Base-by-base conservation (phyloP, 2,888 invertebrate species). In the Nomada fucata region DNA sequence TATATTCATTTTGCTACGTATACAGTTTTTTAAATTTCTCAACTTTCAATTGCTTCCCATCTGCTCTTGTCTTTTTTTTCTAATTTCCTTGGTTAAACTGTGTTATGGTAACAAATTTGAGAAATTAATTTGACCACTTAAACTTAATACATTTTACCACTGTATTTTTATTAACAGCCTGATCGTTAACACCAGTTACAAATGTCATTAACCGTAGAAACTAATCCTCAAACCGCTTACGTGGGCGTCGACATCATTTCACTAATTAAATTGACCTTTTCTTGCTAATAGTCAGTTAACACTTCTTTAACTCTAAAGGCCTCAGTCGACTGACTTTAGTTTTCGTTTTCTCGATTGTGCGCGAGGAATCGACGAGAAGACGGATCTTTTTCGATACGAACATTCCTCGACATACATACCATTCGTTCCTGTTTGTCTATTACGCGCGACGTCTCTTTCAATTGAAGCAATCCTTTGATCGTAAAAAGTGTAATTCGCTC, bases 201-300 rank as follows among this genome's bases (percentile, higher is more conserved):
- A 72, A 70, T 60, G 68, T 76, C 47, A 65, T 76, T 83, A 69
- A 69, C 65, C 50, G 23, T 61, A 73, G 73, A 70, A 61, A 82
- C 77, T 73, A 73, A 81, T 82, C 69, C 67, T 70, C 26, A 57
- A 36, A 53, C 68, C 53, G 65, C 26, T 65, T 52, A 63, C 10
- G 83, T 82, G 76, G 87, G 86, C 86, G 88, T 68, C 81, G 73
- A 74, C 75, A 83, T 77, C 72, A 77, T 86, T 87, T 84, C 83
- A 84, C 82, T 88, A 89, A 90, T 90, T 83, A 84, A 84, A 82
- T 86, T 89, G 90, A 90, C 89, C 90, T 88, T 86, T 88, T 74
- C 83, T 74, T 71, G 76, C 70, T 83, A 87, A 81, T 81, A 70
- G 81, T 76, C 89, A 84, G 82, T 86, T 84, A 77, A 84, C 86